A percentile compares a stretch with the other conserved stretches of the same genome.
Conservation (phyloP, 1,140 invertebrate species). For the Lycorma delicatula region DNA sequence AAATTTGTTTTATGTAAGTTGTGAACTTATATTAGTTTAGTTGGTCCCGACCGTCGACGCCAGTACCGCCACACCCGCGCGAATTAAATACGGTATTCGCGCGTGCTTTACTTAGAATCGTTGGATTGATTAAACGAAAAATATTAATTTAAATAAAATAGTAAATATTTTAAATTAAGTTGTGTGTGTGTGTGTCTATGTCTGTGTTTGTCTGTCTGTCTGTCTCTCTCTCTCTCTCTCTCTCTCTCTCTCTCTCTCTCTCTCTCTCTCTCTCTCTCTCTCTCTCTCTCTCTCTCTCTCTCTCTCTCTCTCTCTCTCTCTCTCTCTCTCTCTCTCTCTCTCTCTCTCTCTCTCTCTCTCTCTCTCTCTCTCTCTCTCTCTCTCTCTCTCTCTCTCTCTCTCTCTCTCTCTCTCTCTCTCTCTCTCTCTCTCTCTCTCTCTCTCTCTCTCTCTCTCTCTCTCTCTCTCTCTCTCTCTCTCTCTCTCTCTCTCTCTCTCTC, state of each 20-base stretch:
- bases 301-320: background rate
- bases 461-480: background rate
- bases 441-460: background rate
- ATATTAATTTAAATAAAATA: too few species aligned
- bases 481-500: background rate
- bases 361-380: background rate
- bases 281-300: conserved; percentile 4
- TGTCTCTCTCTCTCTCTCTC: background rate
- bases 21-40: too few species aligned
- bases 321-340: background rate
- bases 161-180: too few species aligned
- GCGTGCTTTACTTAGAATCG: too few species aligned
- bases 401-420: background rate
- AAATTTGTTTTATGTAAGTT: too few species aligned
- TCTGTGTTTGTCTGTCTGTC: background rate
- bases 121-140: too few species aligned
- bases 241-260: background rate
- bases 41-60: too few species aligned
- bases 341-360: background rate
- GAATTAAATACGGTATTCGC: too few species aligned
- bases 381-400: background rate
- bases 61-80: too few species aligned
- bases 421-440: background rate
- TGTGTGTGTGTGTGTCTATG: background rate
- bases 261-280: background rate